A percentile compares a stretch with the other conserved stretches of the same genome.
Conservation (phyloP, 2,888 invertebrate genomes). For the Seira sanloemensis region DNA sequence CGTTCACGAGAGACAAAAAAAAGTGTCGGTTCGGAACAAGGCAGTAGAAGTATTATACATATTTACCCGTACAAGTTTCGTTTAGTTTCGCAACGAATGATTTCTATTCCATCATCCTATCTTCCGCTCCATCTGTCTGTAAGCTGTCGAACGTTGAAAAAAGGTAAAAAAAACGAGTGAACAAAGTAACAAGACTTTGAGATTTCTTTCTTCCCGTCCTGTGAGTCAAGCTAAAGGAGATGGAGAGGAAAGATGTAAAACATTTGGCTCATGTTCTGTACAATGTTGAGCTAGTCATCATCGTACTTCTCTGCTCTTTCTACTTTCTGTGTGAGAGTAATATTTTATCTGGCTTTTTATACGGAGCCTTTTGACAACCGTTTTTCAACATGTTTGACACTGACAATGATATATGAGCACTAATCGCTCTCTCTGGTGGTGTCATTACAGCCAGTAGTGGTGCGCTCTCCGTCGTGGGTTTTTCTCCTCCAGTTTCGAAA, state of each 20-base stretch:
- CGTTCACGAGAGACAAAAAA: no score
- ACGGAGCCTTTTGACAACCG: conserved; percentile 50
- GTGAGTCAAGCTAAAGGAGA: no score
- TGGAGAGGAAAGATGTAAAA: conserved; percentile 12
- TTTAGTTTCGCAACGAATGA: neutral
- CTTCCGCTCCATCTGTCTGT: conserved; percentile 60
- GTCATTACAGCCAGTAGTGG: conserved; percentile 52
- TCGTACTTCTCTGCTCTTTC: conserved; percentile 15
- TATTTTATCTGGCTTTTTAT: conserved; percentile 44
- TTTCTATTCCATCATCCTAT: conserved; percentile 25
- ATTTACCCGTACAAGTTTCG: no score
- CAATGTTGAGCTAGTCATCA: neutral
- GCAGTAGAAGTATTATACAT: no score
- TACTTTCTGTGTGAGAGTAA: conserved; percentile 26
- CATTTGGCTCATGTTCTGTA: conserved; percentile 23
- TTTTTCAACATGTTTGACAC: conserved; percentile 66
- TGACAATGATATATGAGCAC: conserved; percentile 73
- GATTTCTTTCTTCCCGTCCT: no score
- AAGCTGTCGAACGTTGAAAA: conserved; percentile 20
- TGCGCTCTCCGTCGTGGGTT: neutral
- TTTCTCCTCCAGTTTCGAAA: neutral
- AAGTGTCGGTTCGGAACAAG: no score
- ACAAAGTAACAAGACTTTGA: neutral
- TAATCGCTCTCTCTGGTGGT: conserved; percentile 69
- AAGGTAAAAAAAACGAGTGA: neutral